Conservation (phyloP, 1,140 invertebrate species). For the Lepidostoma basale region DNA sequence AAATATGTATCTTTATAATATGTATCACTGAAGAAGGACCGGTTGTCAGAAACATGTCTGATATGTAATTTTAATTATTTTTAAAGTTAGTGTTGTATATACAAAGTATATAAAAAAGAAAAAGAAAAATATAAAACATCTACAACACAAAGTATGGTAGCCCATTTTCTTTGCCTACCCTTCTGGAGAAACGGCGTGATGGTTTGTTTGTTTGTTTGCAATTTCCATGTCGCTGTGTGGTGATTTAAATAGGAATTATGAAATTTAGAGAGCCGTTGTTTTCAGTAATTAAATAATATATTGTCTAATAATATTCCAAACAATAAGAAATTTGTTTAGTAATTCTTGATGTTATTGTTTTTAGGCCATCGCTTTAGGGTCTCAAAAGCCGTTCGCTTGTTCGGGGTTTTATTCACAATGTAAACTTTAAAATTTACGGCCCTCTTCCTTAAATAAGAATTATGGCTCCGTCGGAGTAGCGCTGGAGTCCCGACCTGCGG, state of each 20-base stretch:
- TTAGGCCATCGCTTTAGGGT: not conserved
- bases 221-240: too few relatives aligned
- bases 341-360: not conserved
- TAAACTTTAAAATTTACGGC: constrained; percentile 24
- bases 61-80: too few relatives aligned
- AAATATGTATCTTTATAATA: too few relatives aligned
- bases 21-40: too few relatives aligned
- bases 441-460: constrained; percentile 20
- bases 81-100: too few relatives aligned
- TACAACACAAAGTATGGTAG: too few relatives aligned
- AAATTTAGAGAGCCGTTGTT: not conserved
- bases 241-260: not conserved
- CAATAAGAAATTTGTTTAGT: not conserved
- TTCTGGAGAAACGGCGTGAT: too few relatives aligned
- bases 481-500: not conserved
- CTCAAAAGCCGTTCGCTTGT: not conserved
- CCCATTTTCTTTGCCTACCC: too few relatives aligned
- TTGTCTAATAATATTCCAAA: not conserved
- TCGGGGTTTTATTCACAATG: not conserved
- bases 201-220: too few relatives aligned
- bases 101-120: too few relatives aligned
- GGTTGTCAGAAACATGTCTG: too few relatives aligned
- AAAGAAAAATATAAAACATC: too few relatives aligned
- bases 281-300: not conserved
- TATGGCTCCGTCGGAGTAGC: not conserved